phyloP scores from a whole-genome alignment of 2,888 invertebrate species.

The Micropterix aruncella region DNA sequence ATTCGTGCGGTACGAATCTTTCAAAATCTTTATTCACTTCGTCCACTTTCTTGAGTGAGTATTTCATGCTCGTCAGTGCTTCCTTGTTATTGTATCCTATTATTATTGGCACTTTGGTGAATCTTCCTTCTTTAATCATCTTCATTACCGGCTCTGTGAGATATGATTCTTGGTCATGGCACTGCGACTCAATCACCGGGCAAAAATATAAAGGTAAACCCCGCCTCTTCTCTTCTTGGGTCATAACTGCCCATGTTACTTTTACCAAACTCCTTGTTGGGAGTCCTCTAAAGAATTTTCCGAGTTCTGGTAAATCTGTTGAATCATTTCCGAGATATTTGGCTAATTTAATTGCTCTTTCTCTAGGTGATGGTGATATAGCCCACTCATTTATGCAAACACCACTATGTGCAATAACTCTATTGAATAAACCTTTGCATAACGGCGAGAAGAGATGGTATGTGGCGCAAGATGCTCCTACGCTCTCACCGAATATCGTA shows the following conservation, averaged over 20 bases:
- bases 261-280: conserved; percentile 23
- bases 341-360: conserved; percentile 30
- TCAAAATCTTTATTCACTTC: not conserved
- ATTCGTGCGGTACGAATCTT: not conserved
- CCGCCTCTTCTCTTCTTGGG: not conserved
- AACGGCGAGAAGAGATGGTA: conserved; percentile 29
- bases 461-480: conserved; percentile 27
- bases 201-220: not conserved
- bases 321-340: conserved; percentile 28
- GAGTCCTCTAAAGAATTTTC: conserved; percentile 22
- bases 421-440: conserved; percentile 29
- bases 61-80: not conserved
- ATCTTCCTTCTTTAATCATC: not conserved
- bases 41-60: not conserved
- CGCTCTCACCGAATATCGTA: conserved; percentile 35
- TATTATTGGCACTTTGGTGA: not conserved
- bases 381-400: conserved; percentile 31
- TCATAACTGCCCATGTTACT: conserved; percentile 16
- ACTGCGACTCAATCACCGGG: not conserved
- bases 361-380: conserved; percentile 19
- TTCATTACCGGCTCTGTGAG: not conserved
- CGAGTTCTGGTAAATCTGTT: conserved; percentile 22
- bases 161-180: not conserved
- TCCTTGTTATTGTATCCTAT: not conserved
- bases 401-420: conserved; percentile 37